A percentile compares a stretch with the other conserved stretches of the same genome.
Evolutionary conservation across 2,888 invertebrate genomes (phyloP).

Genomic region (Nebria brevicollis): DNA sequence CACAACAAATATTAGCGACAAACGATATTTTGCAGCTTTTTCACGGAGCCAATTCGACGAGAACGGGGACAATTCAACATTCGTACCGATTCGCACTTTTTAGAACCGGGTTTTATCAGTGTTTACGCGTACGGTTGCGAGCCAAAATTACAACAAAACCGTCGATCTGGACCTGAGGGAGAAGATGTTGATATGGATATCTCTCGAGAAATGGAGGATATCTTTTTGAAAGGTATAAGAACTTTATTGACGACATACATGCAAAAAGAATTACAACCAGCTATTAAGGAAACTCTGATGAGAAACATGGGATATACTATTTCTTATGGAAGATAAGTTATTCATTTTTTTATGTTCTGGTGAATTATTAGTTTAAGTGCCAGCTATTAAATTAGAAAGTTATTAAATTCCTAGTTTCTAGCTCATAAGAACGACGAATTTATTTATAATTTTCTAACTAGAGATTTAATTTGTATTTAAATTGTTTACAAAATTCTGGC

Average conservation of each 20-base stretch:
- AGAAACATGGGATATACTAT: conserved; percentile 88
- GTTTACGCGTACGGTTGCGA: conserved; percentile 88
- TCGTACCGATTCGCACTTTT: conserved; percentile 83
- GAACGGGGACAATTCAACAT: conserved; percentile 77
- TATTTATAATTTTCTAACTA: neutral
- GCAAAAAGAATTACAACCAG: conserved; percentile 85
- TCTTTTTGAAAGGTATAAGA: conserved; percentile 84
- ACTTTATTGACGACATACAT: conserved; percentile 83
- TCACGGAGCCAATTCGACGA: conserved; percentile 75
- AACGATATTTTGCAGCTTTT: conserved; percentile 63
- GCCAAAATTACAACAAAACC: conserved; percentile 59
- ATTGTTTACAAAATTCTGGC: too few relatives aligned
- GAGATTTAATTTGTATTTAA: too few relatives aligned
- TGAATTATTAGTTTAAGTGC: too few relatives aligned
- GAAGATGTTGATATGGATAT: conserved; percentile 73
- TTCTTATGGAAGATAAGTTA: conserved; percentile 74
- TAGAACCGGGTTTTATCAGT: conserved; percentile 85
- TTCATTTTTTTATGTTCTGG: too few relatives aligned
- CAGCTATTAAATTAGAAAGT: neutral
- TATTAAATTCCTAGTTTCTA: neutral
- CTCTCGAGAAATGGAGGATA: conserved; percentile 84
- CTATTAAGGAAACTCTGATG: conserved; percentile 87
- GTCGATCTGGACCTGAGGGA: conserved; percentile 54
- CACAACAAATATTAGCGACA: neutral
- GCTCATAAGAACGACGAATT: neutral